Percentiles rank a stretch among this genome's conserved stretches.
Evolutionary conservation across 2,113 vertebrate genomes (phyloP).

Genomic region (Catharus minimus): DNA sequence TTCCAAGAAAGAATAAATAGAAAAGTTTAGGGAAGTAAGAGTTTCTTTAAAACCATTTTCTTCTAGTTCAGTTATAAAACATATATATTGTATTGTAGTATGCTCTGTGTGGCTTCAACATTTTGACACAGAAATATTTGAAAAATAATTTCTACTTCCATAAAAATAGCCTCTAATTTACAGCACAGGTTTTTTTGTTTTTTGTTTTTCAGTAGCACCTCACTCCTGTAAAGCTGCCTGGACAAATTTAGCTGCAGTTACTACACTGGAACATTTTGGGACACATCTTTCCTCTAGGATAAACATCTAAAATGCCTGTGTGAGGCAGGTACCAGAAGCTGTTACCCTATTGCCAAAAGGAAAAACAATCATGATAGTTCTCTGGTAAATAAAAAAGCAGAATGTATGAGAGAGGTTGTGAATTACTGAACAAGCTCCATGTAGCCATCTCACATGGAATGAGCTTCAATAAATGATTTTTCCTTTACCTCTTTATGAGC

Average conservation of each 20-base stretch:
- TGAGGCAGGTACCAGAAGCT: not conserved
- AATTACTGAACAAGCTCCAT: not conserved
- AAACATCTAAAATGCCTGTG: not conserved
- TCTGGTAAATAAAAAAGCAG: not conserved
- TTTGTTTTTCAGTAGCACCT: not conserved
- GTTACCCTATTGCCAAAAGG: not conserved
- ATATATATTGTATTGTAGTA: not conserved
- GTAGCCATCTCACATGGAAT: not conserved
- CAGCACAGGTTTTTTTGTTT: too few species aligned
- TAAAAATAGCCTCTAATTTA: not conserved
- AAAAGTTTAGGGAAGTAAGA: not conserved
- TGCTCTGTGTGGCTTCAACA: not conserved
- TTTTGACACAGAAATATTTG: not conserved
- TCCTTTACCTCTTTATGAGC: not conserved
- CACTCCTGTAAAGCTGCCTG: not conserved
- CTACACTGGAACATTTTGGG: not conserved
- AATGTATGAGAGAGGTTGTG: not conserved
- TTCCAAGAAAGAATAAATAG: not conserved
- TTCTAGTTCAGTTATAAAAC: not conserved
- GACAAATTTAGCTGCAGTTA: not conserved
- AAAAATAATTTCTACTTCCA: not conserved
- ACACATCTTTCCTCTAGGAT: not conserved
- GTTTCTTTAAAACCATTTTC: not conserved
- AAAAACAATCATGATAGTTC: not conserved
- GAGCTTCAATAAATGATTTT: not conserved